These are phyloP conservation scores for Falco biarmicus DNA, from an alignment of 2,797 vertebrate species.

Conservation along the genomic window DNA sequence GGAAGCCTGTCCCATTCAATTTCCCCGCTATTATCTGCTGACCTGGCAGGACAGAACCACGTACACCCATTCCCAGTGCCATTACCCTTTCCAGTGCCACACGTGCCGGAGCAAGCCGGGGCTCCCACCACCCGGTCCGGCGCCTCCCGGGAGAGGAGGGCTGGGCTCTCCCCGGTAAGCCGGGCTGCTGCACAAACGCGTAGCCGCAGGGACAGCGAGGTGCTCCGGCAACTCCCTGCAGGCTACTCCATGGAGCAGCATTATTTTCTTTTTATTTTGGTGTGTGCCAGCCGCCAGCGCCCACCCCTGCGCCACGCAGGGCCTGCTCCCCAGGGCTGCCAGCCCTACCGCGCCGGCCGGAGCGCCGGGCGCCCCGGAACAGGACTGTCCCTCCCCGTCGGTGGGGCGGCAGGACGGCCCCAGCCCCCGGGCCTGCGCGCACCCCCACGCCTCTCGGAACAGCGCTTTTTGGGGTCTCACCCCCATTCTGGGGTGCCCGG, in stretches of 20 bases:
- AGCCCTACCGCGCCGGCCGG: fast-evolving
- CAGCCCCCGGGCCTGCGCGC: neutral
- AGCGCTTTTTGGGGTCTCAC: fast-evolving
- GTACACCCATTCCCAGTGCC: fast-evolving
- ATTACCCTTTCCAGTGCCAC: fast-evolving
- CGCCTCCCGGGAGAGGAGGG: fast-evolving
- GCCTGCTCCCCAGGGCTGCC: neutral
- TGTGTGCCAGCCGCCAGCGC: fast-evolving
- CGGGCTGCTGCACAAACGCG: fast-evolving
- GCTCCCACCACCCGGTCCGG: neutral
- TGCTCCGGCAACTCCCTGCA: neutral
- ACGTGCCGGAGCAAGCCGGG: fast-evolving
- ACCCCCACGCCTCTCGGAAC: fast-evolving
- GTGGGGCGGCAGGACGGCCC: neutral
- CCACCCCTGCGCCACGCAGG: fast-evolving
- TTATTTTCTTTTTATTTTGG: too few species aligned
- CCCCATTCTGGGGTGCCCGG: fast-evolving
- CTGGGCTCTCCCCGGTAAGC: neutral
- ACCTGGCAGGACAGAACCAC: neutral
- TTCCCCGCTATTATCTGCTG: neutral
- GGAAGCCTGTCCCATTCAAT: neutral
- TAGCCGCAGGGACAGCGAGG: neutral
- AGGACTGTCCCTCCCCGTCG: neutral
- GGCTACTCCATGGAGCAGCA: neutral
- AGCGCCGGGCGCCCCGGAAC: fast-evolving